These are phyloP conservation scores for Hirundichthys speculiger DNA, from an alignment of 2,113 vertebrate species.

Conservation along the genomic window DNA sequence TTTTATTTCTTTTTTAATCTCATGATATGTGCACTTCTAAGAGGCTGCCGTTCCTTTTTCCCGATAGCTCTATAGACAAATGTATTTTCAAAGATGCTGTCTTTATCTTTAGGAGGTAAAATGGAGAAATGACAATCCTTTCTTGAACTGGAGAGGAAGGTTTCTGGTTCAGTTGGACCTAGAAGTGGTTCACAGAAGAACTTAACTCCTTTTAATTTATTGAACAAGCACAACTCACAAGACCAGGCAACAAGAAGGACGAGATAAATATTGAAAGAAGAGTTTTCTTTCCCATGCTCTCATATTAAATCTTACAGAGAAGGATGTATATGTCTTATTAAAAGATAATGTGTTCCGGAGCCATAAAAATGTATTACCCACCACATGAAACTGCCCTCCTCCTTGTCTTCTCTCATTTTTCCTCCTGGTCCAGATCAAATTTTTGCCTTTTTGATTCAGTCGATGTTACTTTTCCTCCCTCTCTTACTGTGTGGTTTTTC, in stretches of 20 bases:
- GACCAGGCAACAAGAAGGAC: conserved; percentile 59
- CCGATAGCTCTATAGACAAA: neutral
- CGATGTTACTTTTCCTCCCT: conserved; percentile 34
- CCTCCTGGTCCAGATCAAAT: conserved; percentile 33
- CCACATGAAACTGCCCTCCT: conserved; percentile 35
- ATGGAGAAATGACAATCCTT: neutral
- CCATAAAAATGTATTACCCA: conserved; percentile 68
- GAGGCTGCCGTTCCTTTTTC: neutral
- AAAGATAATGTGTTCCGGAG: conserved; percentile 77
- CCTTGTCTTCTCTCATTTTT: conserved; percentile 17
- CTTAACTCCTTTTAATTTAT: conserved; percentile 71
- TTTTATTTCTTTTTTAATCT: too few relatives aligned
- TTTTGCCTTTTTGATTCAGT: conserved; percentile 46
- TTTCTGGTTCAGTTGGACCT: conserved; percentile 33
- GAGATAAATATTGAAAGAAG: conserved; percentile 80
- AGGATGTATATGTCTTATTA: conserved; percentile 79
- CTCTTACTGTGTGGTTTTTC: conserved; percentile 30
- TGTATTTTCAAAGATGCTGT: neutral
- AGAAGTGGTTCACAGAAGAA: conserved; percentile 49
- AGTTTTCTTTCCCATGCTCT: conserved; percentile 71
- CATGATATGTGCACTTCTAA: neutral
- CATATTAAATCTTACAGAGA: conserved; percentile 78
- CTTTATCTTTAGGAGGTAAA: neutral
- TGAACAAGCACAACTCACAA: conserved; percentile 64
- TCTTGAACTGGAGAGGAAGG: conserved; percentile 23